Conservation (phyloP, 2,888 invertebrate species). For the Liopterus haemorrhoidalis region DNA sequence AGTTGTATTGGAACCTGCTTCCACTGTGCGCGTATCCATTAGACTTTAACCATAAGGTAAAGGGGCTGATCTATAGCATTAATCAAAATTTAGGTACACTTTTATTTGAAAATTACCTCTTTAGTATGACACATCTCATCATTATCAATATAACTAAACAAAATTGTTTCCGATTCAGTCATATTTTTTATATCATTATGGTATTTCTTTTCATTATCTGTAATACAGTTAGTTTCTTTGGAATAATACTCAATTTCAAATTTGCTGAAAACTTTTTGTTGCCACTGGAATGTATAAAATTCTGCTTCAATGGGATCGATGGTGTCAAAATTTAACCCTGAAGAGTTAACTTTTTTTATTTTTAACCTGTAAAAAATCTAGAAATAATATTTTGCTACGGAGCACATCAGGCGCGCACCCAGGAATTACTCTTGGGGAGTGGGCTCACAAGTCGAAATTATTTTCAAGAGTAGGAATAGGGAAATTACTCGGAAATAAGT, state of each 20-base stretch:
- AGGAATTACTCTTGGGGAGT: too few relatives aligned
- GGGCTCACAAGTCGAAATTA: too few relatives aligned
- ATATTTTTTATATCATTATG: constrained; percentile 44
- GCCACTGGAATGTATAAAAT: constrained; percentile 57
- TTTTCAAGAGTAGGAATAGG: too few relatives aligned
- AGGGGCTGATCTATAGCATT: neutral
- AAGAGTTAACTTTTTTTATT: constrained; percentile 28
- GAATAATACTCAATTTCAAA: constrained; percentile 56
- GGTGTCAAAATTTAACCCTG: too few relatives aligned
- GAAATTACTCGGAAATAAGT: too few relatives aligned
- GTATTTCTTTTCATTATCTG: constrained; percentile 56
- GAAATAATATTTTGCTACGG: too few relatives aligned
- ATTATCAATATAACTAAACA: constrained; percentile 56
- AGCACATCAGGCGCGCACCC: too few relatives aligned
- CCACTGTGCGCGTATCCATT: too few relatives aligned
- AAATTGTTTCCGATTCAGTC: constrained; percentile 37
- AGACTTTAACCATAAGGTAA: too few relatives aligned
- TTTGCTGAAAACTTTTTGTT: constrained; percentile 62
- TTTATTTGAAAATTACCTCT: constrained; percentile 33
- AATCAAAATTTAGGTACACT: constrained; percentile 33
- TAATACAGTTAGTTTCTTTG: constrained; percentile 56
- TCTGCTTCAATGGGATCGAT: constrained; percentile 32
- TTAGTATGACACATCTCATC: constrained; percentile 50
- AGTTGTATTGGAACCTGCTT: too few relatives aligned
- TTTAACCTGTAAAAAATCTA: too few relatives aligned